Conservation (phyloP, 2,797 vertebrate species). For the Chrysolophus pictus region DNA sequence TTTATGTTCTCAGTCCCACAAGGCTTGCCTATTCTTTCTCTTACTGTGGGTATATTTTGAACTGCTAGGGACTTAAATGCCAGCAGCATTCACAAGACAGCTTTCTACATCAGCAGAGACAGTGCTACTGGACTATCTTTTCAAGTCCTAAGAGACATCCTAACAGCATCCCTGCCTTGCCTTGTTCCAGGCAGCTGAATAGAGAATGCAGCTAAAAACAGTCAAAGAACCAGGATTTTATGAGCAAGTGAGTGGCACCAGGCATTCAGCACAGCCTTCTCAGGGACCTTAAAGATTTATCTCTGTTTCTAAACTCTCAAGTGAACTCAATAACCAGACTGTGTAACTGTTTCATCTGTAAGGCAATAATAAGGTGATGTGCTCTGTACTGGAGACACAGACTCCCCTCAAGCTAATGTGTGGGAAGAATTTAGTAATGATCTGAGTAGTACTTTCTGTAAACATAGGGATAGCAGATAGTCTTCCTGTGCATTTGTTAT, state of each 20-base stretch:
- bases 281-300: not conserved
- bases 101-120: not conserved
- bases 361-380: not conserved
- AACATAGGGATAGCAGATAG: not conserved
- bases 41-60: not conserved
- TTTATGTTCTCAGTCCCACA: not conserved
- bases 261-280: not conserved
- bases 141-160: conserved; percentile 17
- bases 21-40: not conserved
- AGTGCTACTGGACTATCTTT: not conserved
- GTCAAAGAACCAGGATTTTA: not conserved
- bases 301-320: not conserved
- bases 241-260: not conserved
- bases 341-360: not conserved
- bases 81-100: conserved; percentile 28
- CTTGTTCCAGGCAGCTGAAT: not conserved
- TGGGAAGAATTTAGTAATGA: not conserved
- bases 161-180: conserved; percentile 7
- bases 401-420: not conserved
- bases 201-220: not conserved
- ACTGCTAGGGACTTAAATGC: not conserved
- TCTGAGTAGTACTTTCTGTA: not conserved
- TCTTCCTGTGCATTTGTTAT: not conserved
- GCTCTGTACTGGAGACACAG: not conserved
- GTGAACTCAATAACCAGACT: not conserved